Base-by-base conservation (phyloP, 2,888 invertebrate genomes). In the Noctua janthina region DNA sequence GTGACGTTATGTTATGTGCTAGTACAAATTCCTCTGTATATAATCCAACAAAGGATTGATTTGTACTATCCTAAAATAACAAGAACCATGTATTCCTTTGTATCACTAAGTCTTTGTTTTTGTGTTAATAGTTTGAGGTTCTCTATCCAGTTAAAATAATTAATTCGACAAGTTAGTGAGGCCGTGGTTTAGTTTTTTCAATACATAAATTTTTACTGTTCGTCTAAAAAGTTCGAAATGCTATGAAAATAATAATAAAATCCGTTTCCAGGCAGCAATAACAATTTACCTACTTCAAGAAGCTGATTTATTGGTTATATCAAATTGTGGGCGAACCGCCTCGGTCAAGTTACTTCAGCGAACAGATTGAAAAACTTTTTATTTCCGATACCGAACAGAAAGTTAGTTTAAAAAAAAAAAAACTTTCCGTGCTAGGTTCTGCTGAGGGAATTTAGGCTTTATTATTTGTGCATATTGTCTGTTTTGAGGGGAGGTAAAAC, bases 361-460 rank as follows among this genome's bases (percentile, higher is more conserved):
- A 79, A 80, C 79, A 87, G 89, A 91, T 91, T 91, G 90, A 90
- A 91, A 90, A 91, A 91, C 86, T 91, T 90, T 90, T 87, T 87
- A 89, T 84, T 88, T 87, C 89, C 88, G 81, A 88, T 90, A 91
- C 79, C 76, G 81, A 79, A 78, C 82, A 75, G 81, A 78, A 81
- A 83, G 84, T 84, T 80, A 49, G 79, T 81, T 29, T 29, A 29
- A 29, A 29, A 29, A 29, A 29, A 29, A 29, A 29, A 29, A 29
- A 29, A 29, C 71, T 76, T 89, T 20, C 20, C 49, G 23, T 8
- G 13, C 35, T 49, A n/a, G 43, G 51, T 76, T 84, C 64, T 79
- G 87, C 71, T 76, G 43, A 68, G 51, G 49, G 62, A 79, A 74
- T 88, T 74, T 77, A 35, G 49, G 35, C 72, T 67, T 79, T 86